A percentile compares a stretch with the other conserved stretches of the same genome.
Conservation (phyloP, 2,797 vertebrate genomes). For the Amblyraja radiata region DNA sequence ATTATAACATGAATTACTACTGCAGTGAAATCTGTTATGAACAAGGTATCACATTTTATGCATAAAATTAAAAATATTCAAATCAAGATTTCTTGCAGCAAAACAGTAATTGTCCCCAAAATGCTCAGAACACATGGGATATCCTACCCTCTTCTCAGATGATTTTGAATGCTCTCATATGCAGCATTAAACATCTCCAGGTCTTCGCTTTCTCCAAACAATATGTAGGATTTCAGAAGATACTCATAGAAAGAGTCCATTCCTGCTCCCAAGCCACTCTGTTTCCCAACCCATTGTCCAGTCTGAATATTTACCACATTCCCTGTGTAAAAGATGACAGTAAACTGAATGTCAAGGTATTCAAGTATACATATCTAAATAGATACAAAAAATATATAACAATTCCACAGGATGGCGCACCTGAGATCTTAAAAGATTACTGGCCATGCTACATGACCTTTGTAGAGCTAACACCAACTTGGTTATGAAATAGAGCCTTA, state of each 20-base stretch:
- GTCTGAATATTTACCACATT: constrained; percentile 97
- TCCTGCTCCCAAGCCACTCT: constrained; percentile 90
- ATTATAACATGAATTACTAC: neutral
- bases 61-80: neutral
- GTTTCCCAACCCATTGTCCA: constrained; percentile 91
- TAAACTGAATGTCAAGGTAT: neutral
- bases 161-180: constrained; percentile 86
- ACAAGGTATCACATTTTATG: neutral
- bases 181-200: constrained; percentile 85
- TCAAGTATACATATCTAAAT: neutral
- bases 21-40: neutral
- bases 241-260: constrained; percentile 97
- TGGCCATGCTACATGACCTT: neutral
- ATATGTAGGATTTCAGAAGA: constrained; percentile 92
- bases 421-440: neutral
- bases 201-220: constrained; percentile 93
- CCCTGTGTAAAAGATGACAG: constrained; percentile 55
- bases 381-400: neutral
- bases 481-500: neutral
- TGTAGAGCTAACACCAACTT: no score
- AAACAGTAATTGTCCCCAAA: neutral
- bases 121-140: neutral
- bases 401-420: neutral
- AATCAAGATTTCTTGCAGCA: neutral
- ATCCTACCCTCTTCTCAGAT: constrained; percentile 85